A percentile compares a stretch with the other conserved stretches of the same genome.
Conservation (phyloP, 2,797 vertebrate species). For the Pelodytes ibericus region DNA sequence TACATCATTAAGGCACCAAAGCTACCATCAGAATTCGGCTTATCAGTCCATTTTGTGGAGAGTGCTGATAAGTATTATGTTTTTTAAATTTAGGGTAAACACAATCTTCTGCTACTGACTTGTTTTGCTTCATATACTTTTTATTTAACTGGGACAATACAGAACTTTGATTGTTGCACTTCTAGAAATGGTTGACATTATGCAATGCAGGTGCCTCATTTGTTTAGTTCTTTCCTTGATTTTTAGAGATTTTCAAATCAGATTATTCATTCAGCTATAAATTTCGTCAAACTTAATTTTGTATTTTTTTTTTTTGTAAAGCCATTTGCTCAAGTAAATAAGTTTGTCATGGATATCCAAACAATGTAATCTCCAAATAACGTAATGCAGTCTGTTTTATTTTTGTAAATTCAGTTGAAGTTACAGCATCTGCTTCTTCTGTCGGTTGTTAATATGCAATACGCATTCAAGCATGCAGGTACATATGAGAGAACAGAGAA, state of each 20-base stretch:
- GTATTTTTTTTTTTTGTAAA: background rate
- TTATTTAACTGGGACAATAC: background rate
- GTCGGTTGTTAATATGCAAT: conserved; percentile 50
- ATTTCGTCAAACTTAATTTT: background rate
- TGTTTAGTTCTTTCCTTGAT: background rate
- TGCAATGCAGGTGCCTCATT: background rate
- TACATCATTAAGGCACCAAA: too few relatives aligned
- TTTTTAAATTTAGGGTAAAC: too few relatives aligned
- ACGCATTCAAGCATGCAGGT: conserved; percentile 36
- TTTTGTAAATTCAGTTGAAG: conserved; percentile 51
- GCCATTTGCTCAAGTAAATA: conserved; percentile 1
- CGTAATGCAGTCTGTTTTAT: conserved; percentile 36
- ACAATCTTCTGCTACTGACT: too few relatives aligned
- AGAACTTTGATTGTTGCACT: background rate
- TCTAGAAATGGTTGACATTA: background rate
- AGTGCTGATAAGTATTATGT: too few relatives aligned
- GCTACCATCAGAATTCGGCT: too few relatives aligned
- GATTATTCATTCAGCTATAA: background rate
- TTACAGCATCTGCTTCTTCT: conserved; percentile 53
- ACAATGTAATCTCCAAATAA: conserved; percentile 40
- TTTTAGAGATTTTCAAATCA: background rate
- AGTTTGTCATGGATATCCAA: conserved; percentile 13
- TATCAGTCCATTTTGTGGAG: too few relatives aligned
- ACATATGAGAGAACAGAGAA: conserved; percentile 43
- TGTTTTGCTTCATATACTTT: too few relatives aligned